Base-by-base conservation (phyloP, 2,888 invertebrate species). In the Clepsis dumicolana region DNA sequence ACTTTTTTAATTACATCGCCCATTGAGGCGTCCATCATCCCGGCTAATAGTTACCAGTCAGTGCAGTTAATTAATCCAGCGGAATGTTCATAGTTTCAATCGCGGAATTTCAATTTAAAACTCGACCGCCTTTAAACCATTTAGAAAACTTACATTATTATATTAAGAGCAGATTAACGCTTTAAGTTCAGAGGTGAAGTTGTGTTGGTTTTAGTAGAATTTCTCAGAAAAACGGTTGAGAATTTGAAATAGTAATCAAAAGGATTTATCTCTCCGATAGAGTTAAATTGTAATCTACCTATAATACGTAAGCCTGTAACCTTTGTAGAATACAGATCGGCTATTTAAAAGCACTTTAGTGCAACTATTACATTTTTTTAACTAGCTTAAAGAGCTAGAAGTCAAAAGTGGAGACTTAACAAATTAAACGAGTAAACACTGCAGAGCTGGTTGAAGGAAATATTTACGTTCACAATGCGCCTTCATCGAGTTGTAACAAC, bases 41-140 rank as follows among this genome's bases (percentile, higher is more conserved):
- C 81, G 77, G 81, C 83, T 85, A 86, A 90, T 90, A 93, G 86
- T 91, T 90, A 91, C 91, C 87, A 91, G 93, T 92, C 93, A 93
- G 91, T 88, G 86, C 86, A 83, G 88, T 91, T 93, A 93, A 92
- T 93, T 91, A 90, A 84, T 80, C 81, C 73, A 76, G 77, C 74
- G 84, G 86, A 85, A 86, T 86, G 82, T 80, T 83, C 81, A 76
- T 84, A 86, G 86, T 85, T 88, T 83, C 78, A 80, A 84, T 86
- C 77, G 88, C 89, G 86, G 90, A 90, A 91, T 91, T 88, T 84
- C 81, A 83, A 87, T 88, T 87, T 85, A 83, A 80, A 85, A 85
- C 80, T 83, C 78, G 77, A 73, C 75, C 77, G 70, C 77, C 80
- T 75, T 76, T 74, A 69, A 76, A 75, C 74, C 63, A 68, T 63